These are phyloP conservation scores for Scophthalmus maximus DNA, from an alignment of 2,113 vertebrate genomes.

Conservation along the genomic window DNA sequence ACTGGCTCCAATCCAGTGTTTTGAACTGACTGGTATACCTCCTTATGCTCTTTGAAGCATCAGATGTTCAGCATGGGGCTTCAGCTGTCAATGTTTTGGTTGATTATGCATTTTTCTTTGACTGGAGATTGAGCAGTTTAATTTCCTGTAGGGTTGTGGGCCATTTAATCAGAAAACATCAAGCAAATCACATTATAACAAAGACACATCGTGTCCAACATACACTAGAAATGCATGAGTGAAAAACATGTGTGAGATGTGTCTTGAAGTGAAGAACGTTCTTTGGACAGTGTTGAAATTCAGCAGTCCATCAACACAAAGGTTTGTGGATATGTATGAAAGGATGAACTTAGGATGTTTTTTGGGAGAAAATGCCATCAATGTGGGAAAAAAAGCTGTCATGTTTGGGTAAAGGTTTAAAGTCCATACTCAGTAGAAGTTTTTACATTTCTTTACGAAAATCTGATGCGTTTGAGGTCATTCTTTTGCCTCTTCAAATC, in stretches of 20 bases:
- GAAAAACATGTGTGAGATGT: too few relatives aligned
- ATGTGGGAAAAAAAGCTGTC: background rate
- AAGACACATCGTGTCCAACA: too few relatives aligned
- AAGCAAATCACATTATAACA: too few relatives aligned
- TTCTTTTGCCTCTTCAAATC: background rate
- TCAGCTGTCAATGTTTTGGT: conserved; percentile 14
- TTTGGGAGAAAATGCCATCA: too few relatives aligned
- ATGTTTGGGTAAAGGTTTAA: background rate
- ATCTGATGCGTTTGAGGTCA: background rate
- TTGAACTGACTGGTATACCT: background rate
- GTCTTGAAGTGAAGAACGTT: too few relatives aligned
- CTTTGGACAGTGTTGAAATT: too few relatives aligned
- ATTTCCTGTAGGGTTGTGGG: background rate
- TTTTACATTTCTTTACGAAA: background rate
- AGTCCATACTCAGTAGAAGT: background rate
- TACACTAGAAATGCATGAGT: too few relatives aligned
- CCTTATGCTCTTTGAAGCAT: conserved; percentile 19
- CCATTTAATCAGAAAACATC: background rate
- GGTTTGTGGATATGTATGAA: too few relatives aligned
- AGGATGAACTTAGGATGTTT: background rate
- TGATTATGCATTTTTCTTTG: too few relatives aligned
- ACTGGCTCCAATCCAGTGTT: background rate
- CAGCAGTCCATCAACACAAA: too few relatives aligned
- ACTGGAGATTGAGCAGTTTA: too few relatives aligned
- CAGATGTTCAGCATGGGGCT: conserved; percentile 10